phyloP scores from a whole-genome alignment of 2,888 invertebrate genomes.

The Apodemia mormo region DNA sequence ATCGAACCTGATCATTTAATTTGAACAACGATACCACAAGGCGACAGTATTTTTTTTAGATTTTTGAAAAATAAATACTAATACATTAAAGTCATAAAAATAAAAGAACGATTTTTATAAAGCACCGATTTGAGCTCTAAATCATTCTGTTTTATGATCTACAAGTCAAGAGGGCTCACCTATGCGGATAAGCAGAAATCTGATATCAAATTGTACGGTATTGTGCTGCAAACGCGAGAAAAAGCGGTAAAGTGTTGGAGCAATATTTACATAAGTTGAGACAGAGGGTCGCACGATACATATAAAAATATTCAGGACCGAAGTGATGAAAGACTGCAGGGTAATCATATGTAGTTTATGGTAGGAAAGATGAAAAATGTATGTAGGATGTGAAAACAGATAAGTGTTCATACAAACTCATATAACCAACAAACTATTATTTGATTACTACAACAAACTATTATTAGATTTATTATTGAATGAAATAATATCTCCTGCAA shows the following conservation, averaged over 20 bases:
- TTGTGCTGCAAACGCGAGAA: slow-evolving; percentile 77
- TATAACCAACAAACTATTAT: too few relatives aligned
- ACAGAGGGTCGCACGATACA: slow-evolving; percentile 70
- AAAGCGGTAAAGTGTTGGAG: slow-evolving; percentile 75
- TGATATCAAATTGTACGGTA: slow-evolving; percentile 75
- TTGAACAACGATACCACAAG: too few relatives aligned
- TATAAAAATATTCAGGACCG: slow-evolving; percentile 77
- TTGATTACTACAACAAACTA: too few relatives aligned
- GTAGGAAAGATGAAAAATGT: too few relatives aligned
- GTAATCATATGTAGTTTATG: too few relatives aligned
- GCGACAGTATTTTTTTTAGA: too few relatives aligned
- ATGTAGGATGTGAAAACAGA: too few relatives aligned
- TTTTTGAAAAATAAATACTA: not conserved
- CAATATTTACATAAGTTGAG: slow-evolving; percentile 79
- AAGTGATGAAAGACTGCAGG: slow-evolving; percentile 72
- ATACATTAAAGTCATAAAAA: not conserved
- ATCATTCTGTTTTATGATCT: slow-evolving; percentile 63
- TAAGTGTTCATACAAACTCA: too few relatives aligned
- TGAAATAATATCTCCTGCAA: too few relatives aligned
- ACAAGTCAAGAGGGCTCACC: slow-evolving; percentile 52
- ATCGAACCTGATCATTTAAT: too few relatives aligned
- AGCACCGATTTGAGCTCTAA: slow-evolving; percentile 55
- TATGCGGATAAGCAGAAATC: slow-evolving; percentile 66
- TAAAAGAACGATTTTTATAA: slow-evolving; percentile 16
- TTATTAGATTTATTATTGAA: too few relatives aligned